Evolutionary conservation across 2,113 vertebrate species (phyloP), one percentile per base, ranked within the genome.

Genomic region (Aphyosemion australe): DNA sequence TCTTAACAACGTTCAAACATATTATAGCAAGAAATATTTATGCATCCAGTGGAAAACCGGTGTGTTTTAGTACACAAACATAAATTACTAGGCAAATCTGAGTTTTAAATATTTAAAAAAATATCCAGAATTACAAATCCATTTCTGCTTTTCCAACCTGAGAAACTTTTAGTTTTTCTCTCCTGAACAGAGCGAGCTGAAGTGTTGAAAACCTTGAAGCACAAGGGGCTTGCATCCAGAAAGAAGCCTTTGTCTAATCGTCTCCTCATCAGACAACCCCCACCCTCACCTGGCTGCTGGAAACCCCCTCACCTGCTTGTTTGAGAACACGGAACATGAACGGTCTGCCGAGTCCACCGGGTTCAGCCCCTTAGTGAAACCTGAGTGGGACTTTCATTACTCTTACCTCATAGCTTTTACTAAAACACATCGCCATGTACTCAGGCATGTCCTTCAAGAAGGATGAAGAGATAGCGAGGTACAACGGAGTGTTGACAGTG

Each of bases 381-480:
- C 37, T 0, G 21, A 26, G 51, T 48, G 20, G 5, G n/a, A 19
- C 9, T 77, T 65, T 79, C 41, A 66, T 78, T 72, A 47, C 13
- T 54, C 39, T 77, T 67, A 74, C 54, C 45, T 74, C 79, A 72
- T 56, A 11, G 46, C 4, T 60, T 65, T 31, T 20, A 59, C 54
- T 65, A 51, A 43, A 66, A 62, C 57, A 71, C 2, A 41, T 57
- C 53, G 0, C 10, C 63, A 16, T 74, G 76, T 9, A 53, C 48
- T 62, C 57, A 47, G 34, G 45, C 68, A 18, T 56, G 74, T 59
- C 76, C 76, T 74, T 69, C 69, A 73, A 47, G 61, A 55, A n/a
- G 3, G 55, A 71, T 52, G 18, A 50, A 37, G 47, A 43, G 47
- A 43, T 80, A 78, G 70, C 52, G 0, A 56, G 31, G 6, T 45